Conservation (phyloP, 2,888 invertebrate species). For the Chirona hameri region DNA sequence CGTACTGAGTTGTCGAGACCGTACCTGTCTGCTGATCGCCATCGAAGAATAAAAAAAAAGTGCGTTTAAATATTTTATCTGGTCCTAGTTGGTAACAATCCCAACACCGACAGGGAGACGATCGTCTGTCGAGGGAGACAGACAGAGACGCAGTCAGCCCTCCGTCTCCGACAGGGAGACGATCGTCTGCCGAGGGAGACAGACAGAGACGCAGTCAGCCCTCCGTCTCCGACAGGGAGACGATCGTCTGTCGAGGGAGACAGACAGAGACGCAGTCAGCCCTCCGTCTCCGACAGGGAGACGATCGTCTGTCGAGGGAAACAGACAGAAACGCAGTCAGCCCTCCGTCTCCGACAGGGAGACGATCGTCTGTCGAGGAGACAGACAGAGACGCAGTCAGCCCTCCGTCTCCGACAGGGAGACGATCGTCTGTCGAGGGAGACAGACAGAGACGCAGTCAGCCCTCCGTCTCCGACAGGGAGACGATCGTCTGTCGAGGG, state of each 20-base stretch:
- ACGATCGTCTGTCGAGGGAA: constrained; percentile 67
- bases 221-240: too few relatives aligned
- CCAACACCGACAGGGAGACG: constrained; percentile 86
- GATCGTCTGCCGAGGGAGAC: too few relatives aligned
- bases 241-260: constrained; percentile 54
- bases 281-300: constrained; percentile 79
- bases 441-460: neutral
- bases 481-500: constrained; percentile 51
- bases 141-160: neutral
- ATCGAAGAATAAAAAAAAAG: too few relatives aligned
- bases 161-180: too few relatives aligned
- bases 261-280: neutral
- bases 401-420: neutral
- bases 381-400: neutral
- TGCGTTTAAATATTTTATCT: too few relatives aligned
- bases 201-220: too few relatives aligned
- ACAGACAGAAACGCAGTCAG: neutral
- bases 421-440: neutral
- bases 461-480: too few relatives aligned
- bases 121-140: constrained; percentile 62
- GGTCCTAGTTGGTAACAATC: too few relatives aligned
- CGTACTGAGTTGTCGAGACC: too few relatives aligned
- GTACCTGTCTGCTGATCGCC: too few relatives aligned
- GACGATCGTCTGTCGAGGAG: neutral
- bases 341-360: neutral